phyloP scores from a whole-genome alignment of 2,888 invertebrate genomes.

The Cetonia aurata region DNA sequence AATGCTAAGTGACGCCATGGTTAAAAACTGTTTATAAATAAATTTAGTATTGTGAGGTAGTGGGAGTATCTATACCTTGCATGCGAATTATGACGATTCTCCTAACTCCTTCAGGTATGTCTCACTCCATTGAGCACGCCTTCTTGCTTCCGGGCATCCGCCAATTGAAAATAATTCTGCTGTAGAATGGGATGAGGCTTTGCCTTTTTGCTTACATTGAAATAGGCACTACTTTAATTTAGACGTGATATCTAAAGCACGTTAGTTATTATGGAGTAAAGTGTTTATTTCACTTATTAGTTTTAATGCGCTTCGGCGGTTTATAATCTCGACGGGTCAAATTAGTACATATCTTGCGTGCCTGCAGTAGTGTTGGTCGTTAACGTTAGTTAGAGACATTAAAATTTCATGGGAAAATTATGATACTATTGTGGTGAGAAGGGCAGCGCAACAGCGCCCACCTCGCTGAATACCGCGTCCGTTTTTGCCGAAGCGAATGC shows the following conservation, averaged over 20 bases:
- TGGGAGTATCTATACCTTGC: too few species aligned
- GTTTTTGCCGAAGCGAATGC: slow-evolving; percentile 29
- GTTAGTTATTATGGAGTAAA: not conserved
- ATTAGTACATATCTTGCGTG: slow-evolving; percentile 9
- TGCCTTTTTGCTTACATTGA: too few species aligned
- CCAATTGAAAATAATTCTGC: too few species aligned
- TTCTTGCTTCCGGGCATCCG: too few species aligned
- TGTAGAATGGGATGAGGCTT: too few species aligned
- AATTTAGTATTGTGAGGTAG: too few species aligned
- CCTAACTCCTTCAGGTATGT: too few species aligned
- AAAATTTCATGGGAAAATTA: slow-evolving; percentile 23
- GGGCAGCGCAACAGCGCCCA: not conserved
- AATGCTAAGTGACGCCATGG: too few species aligned
- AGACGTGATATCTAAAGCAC: not conserved
- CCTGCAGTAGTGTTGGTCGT: slow-evolving; percentile 2
- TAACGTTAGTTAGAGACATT: slow-evolving; percentile 7
- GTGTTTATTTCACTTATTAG: not conserved
- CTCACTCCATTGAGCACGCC: too few species aligned
- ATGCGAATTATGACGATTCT: too few species aligned
- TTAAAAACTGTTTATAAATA: too few species aligned
- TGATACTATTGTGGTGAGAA: not conserved
- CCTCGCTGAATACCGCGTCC: not conserved
- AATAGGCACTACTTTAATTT: not conserved
- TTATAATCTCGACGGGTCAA: not conserved
- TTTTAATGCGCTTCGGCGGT: slow-evolving; percentile 4